A percentile compares a stretch with the other conserved stretches of the same genome.
Evolutionary conservation across 1,140 invertebrate species (phyloP).

Genomic region (Eupeodes corollae): DNA sequence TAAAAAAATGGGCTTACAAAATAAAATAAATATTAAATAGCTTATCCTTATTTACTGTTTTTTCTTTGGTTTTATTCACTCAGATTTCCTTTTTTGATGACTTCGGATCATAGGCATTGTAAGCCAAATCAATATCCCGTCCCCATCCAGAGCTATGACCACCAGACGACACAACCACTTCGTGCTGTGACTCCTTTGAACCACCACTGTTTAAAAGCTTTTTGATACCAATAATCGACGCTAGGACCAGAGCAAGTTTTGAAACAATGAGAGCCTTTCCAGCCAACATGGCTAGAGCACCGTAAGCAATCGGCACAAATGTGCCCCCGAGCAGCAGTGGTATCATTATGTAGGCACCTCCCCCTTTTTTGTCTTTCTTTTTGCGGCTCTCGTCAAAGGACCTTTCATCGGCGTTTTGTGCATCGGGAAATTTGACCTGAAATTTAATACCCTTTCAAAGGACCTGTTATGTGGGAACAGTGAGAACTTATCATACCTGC

Average conservation of each 20-base stretch:
- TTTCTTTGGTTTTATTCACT: no score
- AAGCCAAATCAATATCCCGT: conserved; percentile 52
- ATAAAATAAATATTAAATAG: no score
- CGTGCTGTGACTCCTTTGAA: conserved; percentile 50
- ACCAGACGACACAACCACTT: conserved; percentile 56
- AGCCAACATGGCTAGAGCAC: conserved; percentile 63
- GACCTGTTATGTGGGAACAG: not conserved
- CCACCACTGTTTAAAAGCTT: conserved; percentile 56
- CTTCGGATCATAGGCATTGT: conserved; percentile 46
- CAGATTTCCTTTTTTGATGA: no score
- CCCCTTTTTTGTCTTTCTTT: conserved; percentile 52
- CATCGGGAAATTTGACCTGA: conserved; percentile 26
- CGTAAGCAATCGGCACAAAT: conserved; percentile 64
- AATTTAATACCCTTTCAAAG: not conserved
- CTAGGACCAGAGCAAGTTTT: conserved; percentile 66
- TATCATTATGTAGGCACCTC: conserved; percentile 58
- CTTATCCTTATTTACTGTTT: no score
- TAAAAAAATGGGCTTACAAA: no score
- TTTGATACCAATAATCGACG: conserved; percentile 72
- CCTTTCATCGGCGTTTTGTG: conserved; percentile 9
- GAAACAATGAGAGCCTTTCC: conserved; percentile 74
- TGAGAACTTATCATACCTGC: conserved; percentile 43
- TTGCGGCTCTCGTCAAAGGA: conserved; percentile 19
- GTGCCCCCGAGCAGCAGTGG: conserved; percentile 66
- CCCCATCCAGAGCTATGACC: conserved; percentile 58